Conservation (phyloP, 2,888 invertebrate species). For the Drosophila rubida region DNA sequence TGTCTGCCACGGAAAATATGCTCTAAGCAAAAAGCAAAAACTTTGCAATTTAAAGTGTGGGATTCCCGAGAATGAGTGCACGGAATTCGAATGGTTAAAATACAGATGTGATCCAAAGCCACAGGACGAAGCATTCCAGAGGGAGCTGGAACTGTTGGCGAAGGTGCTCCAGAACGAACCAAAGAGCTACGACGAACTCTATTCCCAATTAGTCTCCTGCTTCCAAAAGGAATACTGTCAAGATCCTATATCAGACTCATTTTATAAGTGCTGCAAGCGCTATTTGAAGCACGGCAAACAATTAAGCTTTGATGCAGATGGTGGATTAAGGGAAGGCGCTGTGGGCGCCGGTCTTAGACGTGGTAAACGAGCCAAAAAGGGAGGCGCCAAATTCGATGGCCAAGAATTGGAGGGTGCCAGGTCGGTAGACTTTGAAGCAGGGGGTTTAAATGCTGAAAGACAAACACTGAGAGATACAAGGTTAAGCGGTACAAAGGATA, state of each 20-base stretch:
- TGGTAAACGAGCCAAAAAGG: too few species aligned
- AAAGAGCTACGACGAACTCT: slow-evolving; percentile 48
- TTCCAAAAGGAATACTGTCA: slow-evolving; percentile 9
- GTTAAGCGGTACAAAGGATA: too few species aligned
- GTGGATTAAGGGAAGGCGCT: too few species aligned
- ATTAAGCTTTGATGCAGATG: background rate
- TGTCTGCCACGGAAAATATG: background rate
- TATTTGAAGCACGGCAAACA: background rate
- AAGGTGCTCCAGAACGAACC: slow-evolving; percentile 20
- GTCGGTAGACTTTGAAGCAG: too few species aligned
- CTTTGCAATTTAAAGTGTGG: slow-evolving; percentile 15
- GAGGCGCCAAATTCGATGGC: too few species aligned
- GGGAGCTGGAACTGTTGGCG: background rate
- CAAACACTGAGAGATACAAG: too few species aligned
- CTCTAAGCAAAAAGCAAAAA: background rate
- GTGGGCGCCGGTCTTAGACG: too few species aligned
- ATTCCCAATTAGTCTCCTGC: slow-evolving; percentile 31
- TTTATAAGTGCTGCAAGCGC: slow-evolving; percentile 31
- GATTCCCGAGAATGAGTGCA: slow-evolving; percentile 31
- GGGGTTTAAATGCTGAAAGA: too few species aligned
- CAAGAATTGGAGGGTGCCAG: too few species aligned
- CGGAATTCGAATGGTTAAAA: slow-evolving; percentile 27
- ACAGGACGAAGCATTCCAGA: slow-evolving; percentile 5
- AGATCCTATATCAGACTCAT: slow-evolving; percentile 7
- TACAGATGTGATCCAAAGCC: slow-evolving; percentile 1